Percentiles rank a stretch among this genome's conserved stretches.
These are phyloP conservation scores for Xanthia togata DNA, from an alignment of 2,888 invertebrate species.

Conservation along the genomic window DNA sequence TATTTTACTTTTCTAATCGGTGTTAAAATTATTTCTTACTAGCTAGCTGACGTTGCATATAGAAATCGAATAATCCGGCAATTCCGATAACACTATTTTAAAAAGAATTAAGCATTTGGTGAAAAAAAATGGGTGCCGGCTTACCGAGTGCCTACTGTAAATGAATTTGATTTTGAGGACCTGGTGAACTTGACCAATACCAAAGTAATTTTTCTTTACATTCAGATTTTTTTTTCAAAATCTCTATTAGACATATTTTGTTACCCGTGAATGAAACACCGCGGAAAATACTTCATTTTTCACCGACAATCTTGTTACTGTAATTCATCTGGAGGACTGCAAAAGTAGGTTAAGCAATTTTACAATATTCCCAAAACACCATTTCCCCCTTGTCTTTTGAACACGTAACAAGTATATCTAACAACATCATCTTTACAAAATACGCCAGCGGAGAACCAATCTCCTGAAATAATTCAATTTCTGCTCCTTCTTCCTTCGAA, in stretches of 20 bases:
- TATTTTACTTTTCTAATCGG: no score
- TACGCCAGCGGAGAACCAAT: constrained; percentile 55
- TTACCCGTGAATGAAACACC: not conserved
- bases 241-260: not conserved
- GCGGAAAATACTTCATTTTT: not conserved
- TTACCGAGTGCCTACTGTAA: no score
- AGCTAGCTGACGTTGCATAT: no score
- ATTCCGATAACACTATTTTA: no score
- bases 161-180: not conserved
- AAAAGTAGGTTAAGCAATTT: constrained; percentile 27
- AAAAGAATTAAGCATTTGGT: no score
- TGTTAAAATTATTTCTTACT: no score
- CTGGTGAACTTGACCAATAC: not conserved
- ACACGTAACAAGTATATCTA: constrained; percentile 12
- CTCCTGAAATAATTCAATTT: constrained; percentile 57
- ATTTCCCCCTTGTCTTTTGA: constrained; percentile 12
- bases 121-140: no score
- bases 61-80: no score
- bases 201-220: not conserved
- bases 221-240: not conserved
- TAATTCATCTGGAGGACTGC: not conserved
- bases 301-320: not conserved
- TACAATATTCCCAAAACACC: constrained; percentile 17
- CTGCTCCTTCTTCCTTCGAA: constrained; percentile 14
- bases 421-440: constrained; percentile 50